Conservation (phyloP, 2,888 invertebrate species). For the Endotricha flammealis region DNA sequence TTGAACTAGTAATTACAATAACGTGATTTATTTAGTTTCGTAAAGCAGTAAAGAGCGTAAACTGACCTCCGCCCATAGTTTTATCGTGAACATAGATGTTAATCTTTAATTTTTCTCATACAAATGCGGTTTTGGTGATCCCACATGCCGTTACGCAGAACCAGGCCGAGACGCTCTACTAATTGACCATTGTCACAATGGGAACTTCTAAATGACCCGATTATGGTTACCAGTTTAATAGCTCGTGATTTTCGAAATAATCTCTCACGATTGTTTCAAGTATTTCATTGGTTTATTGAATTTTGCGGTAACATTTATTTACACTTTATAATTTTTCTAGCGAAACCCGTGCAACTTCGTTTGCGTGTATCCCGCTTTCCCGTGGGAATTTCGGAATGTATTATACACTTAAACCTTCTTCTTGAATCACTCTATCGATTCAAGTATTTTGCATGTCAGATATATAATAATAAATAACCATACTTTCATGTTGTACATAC, state of each 20-base stretch:
- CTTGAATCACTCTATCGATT: too few species aligned
- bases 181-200: slow-evolving; percentile 73
- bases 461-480: too few species aligned
- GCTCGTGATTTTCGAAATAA: slow-evolving; percentile 61
- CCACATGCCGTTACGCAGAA: slow-evolving; percentile 44
- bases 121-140: slow-evolving; percentile 21
- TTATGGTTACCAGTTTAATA: slow-evolving; percentile 48
- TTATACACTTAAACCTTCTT: too few species aligned
- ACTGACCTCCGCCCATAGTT: slow-evolving; percentile 27
- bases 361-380: too few species aligned
- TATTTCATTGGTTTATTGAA: slow-evolving; percentile 12
- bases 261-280: slow-evolving; percentile 55
- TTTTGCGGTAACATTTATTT: not conserved
- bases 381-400: too few species aligned
- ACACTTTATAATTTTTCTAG: too few species aligned
- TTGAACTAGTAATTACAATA: too few species aligned
- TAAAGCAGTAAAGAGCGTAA: not conserved
- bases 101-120: slow-evolving; percentile 19
- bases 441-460: too few species aligned
- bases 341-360: too few species aligned
- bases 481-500: too few species aligned
- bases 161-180: slow-evolving; percentile 48
- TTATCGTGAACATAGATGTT: slow-evolving; percentile 24
- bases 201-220: slow-evolving; percentile 59
- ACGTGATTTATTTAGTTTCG: too few species aligned